These are phyloP conservation scores for Rhyacophila brunnea DNA, from an alignment of 1,140 invertebrate species.

Conservation along the genomic window DNA sequence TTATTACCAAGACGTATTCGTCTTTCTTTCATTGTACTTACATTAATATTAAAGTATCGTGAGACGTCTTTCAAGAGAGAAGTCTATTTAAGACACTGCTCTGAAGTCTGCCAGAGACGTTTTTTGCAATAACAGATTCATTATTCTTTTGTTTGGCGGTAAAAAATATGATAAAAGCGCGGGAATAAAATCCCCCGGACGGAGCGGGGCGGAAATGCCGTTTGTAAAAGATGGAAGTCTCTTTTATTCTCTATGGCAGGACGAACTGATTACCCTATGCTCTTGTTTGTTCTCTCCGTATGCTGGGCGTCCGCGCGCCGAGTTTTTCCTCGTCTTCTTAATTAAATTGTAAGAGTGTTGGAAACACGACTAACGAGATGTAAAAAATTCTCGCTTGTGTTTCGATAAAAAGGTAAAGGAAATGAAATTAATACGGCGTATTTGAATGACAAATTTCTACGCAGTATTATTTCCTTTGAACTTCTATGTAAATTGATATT, in stretches of 20 bases:
- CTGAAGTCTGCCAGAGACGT: conserved; percentile 1
- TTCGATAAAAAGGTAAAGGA: too few relatives aligned
- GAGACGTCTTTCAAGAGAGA: not conserved
- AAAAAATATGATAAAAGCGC: conserved; percentile 21
- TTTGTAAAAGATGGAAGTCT: not conserved
- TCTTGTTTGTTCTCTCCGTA: not conserved
- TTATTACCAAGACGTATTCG: too few relatives aligned
- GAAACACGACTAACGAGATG: not conserved
- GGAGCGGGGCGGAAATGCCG: conserved; percentile 7
- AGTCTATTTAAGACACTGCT: not conserved
- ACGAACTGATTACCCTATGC: conserved; percentile 22
- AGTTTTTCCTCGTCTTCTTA: conserved; percentile 4
- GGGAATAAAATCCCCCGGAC: conserved; percentile 9
- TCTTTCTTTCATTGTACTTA: too few relatives aligned
- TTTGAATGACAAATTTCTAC: too few relatives aligned
- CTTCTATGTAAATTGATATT: too few relatives aligned
- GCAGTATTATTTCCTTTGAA: too few relatives aligned
- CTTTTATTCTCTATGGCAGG: conserved; percentile 3
- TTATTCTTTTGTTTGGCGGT: conserved; percentile 19
- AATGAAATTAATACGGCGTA: too few relatives aligned
- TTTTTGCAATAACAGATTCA: conserved; percentile 19
- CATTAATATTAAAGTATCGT: too few relatives aligned
- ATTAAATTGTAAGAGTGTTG: conserved; percentile 14
- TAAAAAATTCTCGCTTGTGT: too few relatives aligned
- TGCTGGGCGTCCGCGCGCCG: not conserved